Percentiles rank a stretch among this genome's conserved stretches.
Conservation (phyloP, 2,888 invertebrate species). For the Fragum whitleyi region DNA sequence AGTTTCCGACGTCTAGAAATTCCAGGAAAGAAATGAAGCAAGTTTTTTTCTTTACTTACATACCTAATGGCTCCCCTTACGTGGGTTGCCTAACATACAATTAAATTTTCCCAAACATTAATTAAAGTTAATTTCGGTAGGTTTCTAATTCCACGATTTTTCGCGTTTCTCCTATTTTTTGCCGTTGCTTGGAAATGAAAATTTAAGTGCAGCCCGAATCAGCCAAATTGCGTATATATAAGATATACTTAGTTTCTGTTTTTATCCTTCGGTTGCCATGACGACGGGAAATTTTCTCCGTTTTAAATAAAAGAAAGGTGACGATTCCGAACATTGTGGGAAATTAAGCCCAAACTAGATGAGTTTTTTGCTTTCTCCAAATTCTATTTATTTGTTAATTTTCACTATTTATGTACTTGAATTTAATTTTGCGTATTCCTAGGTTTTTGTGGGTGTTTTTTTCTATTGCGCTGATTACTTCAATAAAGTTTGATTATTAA, state of each 20-base stretch:
- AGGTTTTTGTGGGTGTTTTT: neutral
- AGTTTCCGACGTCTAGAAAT: conserved; percentile 19
- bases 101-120: conserved; percentile 22
- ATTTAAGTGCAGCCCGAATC: conserved; percentile 19
- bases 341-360: conserved; percentile 3
- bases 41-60: conserved; percentile 6
- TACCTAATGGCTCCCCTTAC: conserved; percentile 13
- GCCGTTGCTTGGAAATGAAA: conserved; percentile 19
- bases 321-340: conserved; percentile 14
- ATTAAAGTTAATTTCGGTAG: conserved; percentile 26
- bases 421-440: neutral
- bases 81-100: conserved; percentile 7
- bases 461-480: neutral
- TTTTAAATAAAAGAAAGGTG: conserved; percentile 8
- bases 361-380: conserved; percentile 4
- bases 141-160: neutral
- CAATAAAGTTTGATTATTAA: neutral
- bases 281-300: neutral
- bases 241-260: conserved; percentile 19
- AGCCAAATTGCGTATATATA: conserved; percentile 7
- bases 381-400: conserved; percentile 4
- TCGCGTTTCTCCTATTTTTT: neutral
- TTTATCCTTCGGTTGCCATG: conserved; percentile 4
- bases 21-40: neutral
- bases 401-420: conserved; percentile 4